Evolutionary conservation across 2,797 vertebrate genomes (phyloP).

Genomic region (Lemur catta): DNA sequence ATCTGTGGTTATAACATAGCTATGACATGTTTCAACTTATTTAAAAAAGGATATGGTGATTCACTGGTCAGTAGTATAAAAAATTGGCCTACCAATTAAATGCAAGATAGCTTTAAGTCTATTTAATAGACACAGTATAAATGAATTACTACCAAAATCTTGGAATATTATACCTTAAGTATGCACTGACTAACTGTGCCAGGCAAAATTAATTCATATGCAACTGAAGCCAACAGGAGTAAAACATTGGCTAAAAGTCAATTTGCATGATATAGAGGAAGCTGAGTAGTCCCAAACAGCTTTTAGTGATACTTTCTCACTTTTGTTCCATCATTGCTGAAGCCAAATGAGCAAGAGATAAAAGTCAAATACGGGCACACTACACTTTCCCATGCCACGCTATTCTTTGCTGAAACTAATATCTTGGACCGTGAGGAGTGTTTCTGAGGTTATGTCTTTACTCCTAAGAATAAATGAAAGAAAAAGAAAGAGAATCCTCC

Average conservation of each 20-base stretch:
- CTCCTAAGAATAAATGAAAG: background rate
- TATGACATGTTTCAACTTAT: background rate
- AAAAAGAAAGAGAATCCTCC: background rate
- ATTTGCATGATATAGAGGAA: slow-evolving; percentile 28
- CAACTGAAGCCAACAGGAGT: slow-evolving; percentile 60
- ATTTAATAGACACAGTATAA: slow-evolving; percentile 74
- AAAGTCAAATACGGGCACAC: background rate
- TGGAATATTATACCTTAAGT: slow-evolving; percentile 61
- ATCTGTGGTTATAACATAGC: background rate
- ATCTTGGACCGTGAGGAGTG: background rate
- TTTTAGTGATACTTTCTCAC: background rate
- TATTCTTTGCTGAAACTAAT: background rate
- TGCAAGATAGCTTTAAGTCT: slow-evolving; percentile 65
- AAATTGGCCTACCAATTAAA: slow-evolving; percentile 70
- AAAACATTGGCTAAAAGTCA: slow-evolving; percentile 42
- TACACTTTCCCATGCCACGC: background rate
- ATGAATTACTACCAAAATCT: slow-evolving; percentile 67
- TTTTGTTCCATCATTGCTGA: background rate
- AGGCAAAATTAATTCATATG: slow-evolving; percentile 66
- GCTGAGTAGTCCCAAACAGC: background rate
- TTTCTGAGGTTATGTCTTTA: background rate
- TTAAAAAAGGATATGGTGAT: slow-evolving; percentile 33
- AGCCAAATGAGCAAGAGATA: background rate
- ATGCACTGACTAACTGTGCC: slow-evolving; percentile 45
- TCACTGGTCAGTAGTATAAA: slow-evolving; percentile 50